A percentile compares a stretch with the other conserved stretches of the same genome.
phyloP scores from a whole-genome alignment of 2,888 invertebrate species.

The Deroplatys truncata region DNA sequence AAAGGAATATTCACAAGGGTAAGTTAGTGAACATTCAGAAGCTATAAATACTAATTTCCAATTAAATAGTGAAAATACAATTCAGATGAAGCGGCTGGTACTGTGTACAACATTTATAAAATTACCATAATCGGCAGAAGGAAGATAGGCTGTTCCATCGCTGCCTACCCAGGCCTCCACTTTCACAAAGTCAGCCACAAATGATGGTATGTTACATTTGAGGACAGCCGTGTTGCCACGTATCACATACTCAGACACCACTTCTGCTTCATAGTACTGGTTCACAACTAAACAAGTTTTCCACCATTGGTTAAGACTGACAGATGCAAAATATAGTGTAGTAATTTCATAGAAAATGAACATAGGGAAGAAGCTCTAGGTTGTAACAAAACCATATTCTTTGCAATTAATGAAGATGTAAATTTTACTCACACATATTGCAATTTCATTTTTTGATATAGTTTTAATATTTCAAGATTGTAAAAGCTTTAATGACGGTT shows the following conservation, averaged over 20 bases:
- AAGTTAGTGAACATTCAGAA: not conserved
- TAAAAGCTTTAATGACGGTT: too few relatives aligned
- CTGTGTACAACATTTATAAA: not conserved
- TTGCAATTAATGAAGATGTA: not conserved
- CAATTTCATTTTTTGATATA: too few relatives aligned
- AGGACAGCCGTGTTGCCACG: conserved; percentile 82
- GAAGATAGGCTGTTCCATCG: conserved; percentile 65
- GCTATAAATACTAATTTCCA: not conserved
- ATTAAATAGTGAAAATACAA: not conserved
- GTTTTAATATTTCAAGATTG: too few relatives aligned
- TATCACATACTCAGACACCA: conserved; percentile 86
- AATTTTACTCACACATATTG: too few relatives aligned
- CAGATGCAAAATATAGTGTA: not conserved
- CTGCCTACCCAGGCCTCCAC: conserved; percentile 74
- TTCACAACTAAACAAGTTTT: conserved; percentile 64
- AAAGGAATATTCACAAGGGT: not conserved
- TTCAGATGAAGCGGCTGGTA: not conserved
- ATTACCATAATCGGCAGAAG: conserved; percentile 70
- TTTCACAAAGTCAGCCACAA: conserved; percentile 86
- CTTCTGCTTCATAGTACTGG: conserved; percentile 86
- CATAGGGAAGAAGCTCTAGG: not conserved
- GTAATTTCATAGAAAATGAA: not conserved
- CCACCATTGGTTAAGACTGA: not conserved
- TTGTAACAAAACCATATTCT: not conserved
- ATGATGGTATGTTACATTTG: conserved; percentile 86